Percentiles rank a stretch among this genome's conserved stretches.
These are phyloP conservation scores for Malthinus flaveolus DNA, from an alignment of 2,888 invertebrate genomes.

Conservation along the genomic window DNA sequence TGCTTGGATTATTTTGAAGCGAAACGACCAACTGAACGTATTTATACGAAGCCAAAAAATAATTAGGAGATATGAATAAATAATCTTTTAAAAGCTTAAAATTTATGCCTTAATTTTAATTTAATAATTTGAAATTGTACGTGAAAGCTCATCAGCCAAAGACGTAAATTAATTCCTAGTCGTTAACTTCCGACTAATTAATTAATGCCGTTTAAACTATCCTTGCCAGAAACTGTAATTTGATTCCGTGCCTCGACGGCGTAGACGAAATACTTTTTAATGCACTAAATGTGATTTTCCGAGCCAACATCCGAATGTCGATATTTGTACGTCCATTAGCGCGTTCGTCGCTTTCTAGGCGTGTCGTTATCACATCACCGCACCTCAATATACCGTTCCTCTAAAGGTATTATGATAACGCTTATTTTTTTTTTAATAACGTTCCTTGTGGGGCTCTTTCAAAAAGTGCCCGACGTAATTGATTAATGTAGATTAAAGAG, in stretches of 20 bases:
- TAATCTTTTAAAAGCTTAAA: neutral
- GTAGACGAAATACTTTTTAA: neutral
- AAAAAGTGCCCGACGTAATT: no score
- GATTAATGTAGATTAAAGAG: no score
- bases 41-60: no score
- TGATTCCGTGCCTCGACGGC: neutral
- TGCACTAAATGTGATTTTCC: neutral
- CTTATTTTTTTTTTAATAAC: no score
- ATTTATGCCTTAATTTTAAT: neutral
- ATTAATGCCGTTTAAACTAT: constrained; percentile 3
- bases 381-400: constrained; percentile 21
- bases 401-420: constrained; percentile 16
- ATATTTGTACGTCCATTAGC: constrained; percentile 27
- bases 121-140: constrained; percentile 9
- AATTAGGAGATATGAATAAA: no score
- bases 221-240: neutral
- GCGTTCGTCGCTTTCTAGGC: constrained; percentile 14
- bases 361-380: constrained; percentile 23
- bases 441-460: no score
- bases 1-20: constrained; percentile 8
- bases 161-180: constrained; percentile 2
- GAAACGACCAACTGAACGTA: constrained; percentile 2
- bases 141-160: constrained; percentile 1
- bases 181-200: constrained; percentile 9
- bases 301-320: neutral